Evolutionary conservation across 2,113 vertebrate genomes (phyloP), one percentile per base, ranked within the genome.

Genomic region (Bujurquina vittata): DNA sequence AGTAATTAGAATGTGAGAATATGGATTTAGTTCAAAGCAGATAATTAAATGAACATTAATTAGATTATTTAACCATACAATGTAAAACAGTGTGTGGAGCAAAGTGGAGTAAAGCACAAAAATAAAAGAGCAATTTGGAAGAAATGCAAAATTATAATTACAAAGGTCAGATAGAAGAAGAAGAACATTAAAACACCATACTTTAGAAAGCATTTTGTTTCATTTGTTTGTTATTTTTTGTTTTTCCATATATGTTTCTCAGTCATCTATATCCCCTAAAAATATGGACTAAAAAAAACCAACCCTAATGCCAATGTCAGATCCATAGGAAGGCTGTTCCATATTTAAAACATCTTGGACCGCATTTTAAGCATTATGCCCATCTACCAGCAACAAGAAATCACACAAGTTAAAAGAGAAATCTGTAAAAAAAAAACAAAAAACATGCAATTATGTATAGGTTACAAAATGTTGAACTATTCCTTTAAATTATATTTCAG

Each of bases 391-490:
- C 46, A 49, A 49, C 4, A 6, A 17, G 17, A 17, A 46, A 46
- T 46, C 43, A 46, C 12, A 12, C 12, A 10, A 17, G 5, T 49
- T 46, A 46, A 46, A 46, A 43, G 12, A 43, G 11, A 43, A 43
- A 5, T 46, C 14, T 2, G 43, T 46, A 46, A 49, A 49, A 17
- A 17, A 4, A 15, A 46, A 46, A 52, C 2, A 52, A 52, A 52
- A 7, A 31, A 72, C 15, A 54, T n/a, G 18, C 0, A 54, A 49
- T 29, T 69, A 20, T 12, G 43, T 29, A 0, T 29, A 0, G 0
- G 29, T 69, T 46, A 2, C 49, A 72, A 72, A 0, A 0, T 5
- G 4, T 4, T 14, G 10, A 72, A 72, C 46, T 31, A 31, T 31
- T 52, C 10, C 46, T 72, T 31, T 72, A 54, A 52, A 72, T 18